Evolutionary conservation across 2,888 invertebrate genomes (phyloP), one percentile per base, ranked within the genome.

Genomic region (Shargacucullia verbasci): DNA sequence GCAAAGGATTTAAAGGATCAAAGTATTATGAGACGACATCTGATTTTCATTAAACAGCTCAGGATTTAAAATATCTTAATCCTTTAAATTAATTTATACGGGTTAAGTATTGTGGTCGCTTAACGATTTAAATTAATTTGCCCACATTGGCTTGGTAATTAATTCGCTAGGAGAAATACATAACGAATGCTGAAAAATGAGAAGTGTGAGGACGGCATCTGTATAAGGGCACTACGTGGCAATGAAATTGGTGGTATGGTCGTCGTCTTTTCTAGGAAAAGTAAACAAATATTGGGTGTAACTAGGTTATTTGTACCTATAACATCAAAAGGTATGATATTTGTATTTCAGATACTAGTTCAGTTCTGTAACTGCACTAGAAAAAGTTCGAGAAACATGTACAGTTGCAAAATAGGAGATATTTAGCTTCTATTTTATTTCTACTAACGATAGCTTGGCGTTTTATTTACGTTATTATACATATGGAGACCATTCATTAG

Each of bases 41-140:
- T 43, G 67, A 70, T 33, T 67, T 50, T 58, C 63, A 67, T 70
- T 70, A 57, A 59, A 25, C 40, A 39, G 46, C 10, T 56, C 54
- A 37, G 33, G 14, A 38, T 50, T 49, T 37, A 10, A 34, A 34
- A 20, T 59, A 40, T 31, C 29, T 40, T 54, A 37, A 52, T 41
- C 44, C 38, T 59, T n/a, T 40, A 11, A 61, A 53, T 55, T 57
- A 35, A 58, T 62, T 65, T 53, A 41, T 12, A 49, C 37, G 44
- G 66, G 47, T 56, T 53, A 15, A 49, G 12, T 14, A 35, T 47
- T 59, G 45, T 14, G 45, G 34, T 43, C 7, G 43, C 6, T 46
- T 20, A 8, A 46, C 37, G 41, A 33, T 29, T 57, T 41, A 8
- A 62, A 27, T 56, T 9, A 35, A 39, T 35, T 12, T 20, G 8